Conservation (phyloP, 2,888 invertebrate species). For the Stratiomys singularior region DNA sequence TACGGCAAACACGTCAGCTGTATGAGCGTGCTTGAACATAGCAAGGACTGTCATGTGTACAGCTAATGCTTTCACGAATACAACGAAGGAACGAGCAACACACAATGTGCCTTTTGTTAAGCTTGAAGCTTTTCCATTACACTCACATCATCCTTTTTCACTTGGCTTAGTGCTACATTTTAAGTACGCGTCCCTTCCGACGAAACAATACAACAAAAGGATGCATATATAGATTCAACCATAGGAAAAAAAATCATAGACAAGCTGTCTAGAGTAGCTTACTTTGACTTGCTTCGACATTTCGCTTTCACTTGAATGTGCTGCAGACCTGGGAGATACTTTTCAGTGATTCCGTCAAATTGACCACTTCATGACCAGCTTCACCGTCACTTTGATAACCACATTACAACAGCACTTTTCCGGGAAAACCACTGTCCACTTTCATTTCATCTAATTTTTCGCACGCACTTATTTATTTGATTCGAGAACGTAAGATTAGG, state of each 20-base stretch:
- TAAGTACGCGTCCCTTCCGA: constrained; percentile 31
- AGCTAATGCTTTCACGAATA: neutral
- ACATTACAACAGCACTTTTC: constrained; percentile 9
- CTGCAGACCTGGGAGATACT: constrained; percentile 7
- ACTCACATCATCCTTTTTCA: neutral
- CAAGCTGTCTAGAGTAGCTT: constrained; percentile 43
- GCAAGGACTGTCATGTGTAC: constrained; percentile 4
- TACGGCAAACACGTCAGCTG: neutral
- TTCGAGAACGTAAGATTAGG: neutral
- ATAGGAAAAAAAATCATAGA: constrained; percentile 1
- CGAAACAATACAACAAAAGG: neutral
- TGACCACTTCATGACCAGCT: constrained; percentile 18
- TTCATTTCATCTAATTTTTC: constrained; percentile 23
- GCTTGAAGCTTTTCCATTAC: constrained; percentile 39
- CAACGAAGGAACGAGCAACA: neutral
- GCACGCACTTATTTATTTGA: neutral
- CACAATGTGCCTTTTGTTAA: constrained; percentile 6
- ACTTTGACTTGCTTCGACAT: constrained; percentile 48
- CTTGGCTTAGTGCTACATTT: neutral
- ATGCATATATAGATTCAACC: neutral
- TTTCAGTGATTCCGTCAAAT: constrained; percentile 17
- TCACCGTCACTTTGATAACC: constrained; percentile 21
- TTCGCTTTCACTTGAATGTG: constrained; percentile 28
- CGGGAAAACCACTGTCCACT: neutral
- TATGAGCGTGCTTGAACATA: neutral